Base-by-base conservation (phyloP, 2,113 vertebrate genomes). In the Scalopus aquaticus region DNA sequence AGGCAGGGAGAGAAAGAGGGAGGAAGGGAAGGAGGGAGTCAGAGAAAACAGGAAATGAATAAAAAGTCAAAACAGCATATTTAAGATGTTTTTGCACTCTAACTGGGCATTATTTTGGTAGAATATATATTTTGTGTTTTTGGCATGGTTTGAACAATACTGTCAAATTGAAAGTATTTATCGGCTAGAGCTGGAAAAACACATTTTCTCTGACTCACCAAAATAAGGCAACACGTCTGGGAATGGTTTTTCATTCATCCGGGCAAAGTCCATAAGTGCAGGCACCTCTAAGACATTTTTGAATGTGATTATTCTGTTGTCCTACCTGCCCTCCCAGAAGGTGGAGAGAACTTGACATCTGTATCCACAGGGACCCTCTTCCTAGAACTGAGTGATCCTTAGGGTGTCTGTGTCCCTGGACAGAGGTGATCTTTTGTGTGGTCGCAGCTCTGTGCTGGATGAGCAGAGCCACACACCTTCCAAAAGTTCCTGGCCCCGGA, bases 121-220 rank as follows among this genome's bases (percentile, higher is more conserved):
- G 28, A 74, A 86, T 22, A 39, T 79, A 32, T 70, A 70, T 60
- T 84, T 69, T 42, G 39, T 58, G 9, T 64, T 72, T 79, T 90
- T 83, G 54, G 51, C 22, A 54, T 74, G 30, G 58, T 72, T 88
- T 93, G 39, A 56, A 69, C 58, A 80, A 3, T 28, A 37, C 22
- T 35, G 88, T 91, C 30, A 91, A 60, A 78, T 62, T n/a, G 83
- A 24, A 95, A 86, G 12, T 79, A 65, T 42, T 67, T 86, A 19
- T 28, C 69, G 62, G 44, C 42, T 22, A 60, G 26, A 62, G 32
- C 26, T 35, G 16, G 46, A 24, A 30, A 35, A 9, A 79, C 11
- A 2, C 4, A 58, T 60, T 82, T 60, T 9, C 4, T 32, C 30
- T 46, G 49, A 32, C 42, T 81, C 51, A 81, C 6, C 11, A 30